These are phyloP conservation scores for Eptesicus fuscus DNA, from an alignment of 2,113 vertebrate species.

Conservation along the genomic window DNA sequence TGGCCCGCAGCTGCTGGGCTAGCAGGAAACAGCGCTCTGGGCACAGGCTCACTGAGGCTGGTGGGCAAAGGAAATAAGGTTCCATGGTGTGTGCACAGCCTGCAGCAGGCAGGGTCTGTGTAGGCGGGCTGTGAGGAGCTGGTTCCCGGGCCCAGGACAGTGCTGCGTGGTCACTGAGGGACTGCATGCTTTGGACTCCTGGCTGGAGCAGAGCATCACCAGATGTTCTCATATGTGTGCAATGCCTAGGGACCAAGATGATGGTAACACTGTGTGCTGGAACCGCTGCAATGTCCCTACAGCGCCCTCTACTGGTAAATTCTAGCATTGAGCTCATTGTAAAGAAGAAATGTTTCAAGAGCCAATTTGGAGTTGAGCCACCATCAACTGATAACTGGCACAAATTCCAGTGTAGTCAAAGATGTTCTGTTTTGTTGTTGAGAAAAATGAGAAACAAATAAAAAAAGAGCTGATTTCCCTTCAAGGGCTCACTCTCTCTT, in stretches of 20 bases:
- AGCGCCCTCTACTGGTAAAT: slow-evolving; percentile 58
- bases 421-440: not conserved
- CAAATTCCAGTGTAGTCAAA: not conserved
- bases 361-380: not conserved
- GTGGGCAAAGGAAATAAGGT: not conserved
- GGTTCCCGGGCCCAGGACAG: not conserved
- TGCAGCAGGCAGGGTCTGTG: not conserved
- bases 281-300: slow-evolving; percentile 12
- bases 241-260: not conserved
- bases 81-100: too few relatives aligned
- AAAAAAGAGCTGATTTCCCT: not conserved
- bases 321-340: not conserved
- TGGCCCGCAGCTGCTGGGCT: not conserved
- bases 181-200: not conserved
- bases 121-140: not conserved
- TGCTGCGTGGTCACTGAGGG: not conserved
- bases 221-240: not conserved
- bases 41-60: not conserved
- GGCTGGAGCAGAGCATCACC: not conserved
- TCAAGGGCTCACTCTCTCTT: not conserved
- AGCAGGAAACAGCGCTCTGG: not conserved
- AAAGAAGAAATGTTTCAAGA: not conserved
- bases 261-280: not conserved
- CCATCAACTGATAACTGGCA: not conserved
- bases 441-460: not conserved